Evolutionary conservation across 2,113 vertebrate genomes (phyloP).

Genomic region (Pogonocichla stellata): DNA sequence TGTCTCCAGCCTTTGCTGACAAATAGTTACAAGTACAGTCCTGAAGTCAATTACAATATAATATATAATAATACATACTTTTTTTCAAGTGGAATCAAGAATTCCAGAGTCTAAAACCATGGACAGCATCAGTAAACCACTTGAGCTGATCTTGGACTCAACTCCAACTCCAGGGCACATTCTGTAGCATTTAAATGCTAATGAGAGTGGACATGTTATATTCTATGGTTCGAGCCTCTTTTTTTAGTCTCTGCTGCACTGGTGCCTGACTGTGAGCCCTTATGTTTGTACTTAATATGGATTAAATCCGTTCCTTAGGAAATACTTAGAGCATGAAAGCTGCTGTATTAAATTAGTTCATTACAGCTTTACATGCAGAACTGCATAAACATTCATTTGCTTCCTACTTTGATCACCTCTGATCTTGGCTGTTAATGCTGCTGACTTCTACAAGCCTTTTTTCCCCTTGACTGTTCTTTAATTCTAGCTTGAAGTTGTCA

Average conservation of each 20-base stretch:
- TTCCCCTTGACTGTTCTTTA: neutral
- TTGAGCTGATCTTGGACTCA: neutral
- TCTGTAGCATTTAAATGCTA: neutral
- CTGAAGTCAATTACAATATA: neutral
- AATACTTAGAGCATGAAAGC: slow-evolving; percentile 14
- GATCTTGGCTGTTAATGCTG: neutral
- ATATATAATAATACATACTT: neutral
- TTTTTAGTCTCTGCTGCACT: neutral
- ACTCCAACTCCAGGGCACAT: neutral
- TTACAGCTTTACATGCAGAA: neutral
- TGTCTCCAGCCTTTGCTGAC: neutral
- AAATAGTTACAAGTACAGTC: neutral
- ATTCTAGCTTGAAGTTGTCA: neutral
- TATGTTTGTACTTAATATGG: neutral
- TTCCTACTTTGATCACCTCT: slow-evolving; percentile 21
- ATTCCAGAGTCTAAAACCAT: neutral
- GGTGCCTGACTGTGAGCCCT: neutral
- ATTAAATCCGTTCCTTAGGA: slow-evolving; percentile 22
- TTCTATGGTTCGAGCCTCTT: neutral
- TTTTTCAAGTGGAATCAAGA: neutral
- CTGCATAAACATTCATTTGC: slow-evolving; percentile 19
- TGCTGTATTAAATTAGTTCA: slow-evolving; percentile 26
- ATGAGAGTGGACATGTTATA: neutral
- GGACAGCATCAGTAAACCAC: neutral
- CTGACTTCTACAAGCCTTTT: neutral